Base-by-base conservation (phyloP, 2,888 invertebrate genomes). In the Prostheceraeus crozeri region DNA sequence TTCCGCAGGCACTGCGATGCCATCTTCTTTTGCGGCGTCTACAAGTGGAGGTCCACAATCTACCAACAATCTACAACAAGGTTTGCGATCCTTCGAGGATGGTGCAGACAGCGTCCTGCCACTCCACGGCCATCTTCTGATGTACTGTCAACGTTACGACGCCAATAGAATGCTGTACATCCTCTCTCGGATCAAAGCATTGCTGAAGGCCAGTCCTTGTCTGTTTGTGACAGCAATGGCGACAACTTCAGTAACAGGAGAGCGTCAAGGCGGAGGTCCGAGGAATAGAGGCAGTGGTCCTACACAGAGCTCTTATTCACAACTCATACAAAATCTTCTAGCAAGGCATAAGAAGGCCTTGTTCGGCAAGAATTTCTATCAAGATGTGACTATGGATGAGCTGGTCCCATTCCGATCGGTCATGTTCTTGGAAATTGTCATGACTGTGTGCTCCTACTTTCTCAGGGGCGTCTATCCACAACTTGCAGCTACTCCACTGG, bases 271-370 rank as follows among this genome's bases (percentile, higher is more conserved):
- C n/a, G n/a, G n/a, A n/a, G 33, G 33, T 8, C n/a, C 86, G 6
- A 84, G 84, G 46, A 76, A 83, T 64, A 78, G 83, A 66, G 81
- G 79, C 25, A 63, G 68, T 19, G n/a, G n/a, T n/a, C n/a, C n/a
- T n/a, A n/a, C n/a, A n/a, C 59, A 66, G 14, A 67, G 72, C 14
- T 67, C 69, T 33, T 71, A 73, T 53, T 63, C 71, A n/a, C 67
- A 33, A n/a, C 10, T 33, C 10, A 74, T 85, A 14, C 76, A 84
- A 28, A 80, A 82, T 59, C 73, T 85, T 14, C 72, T 86, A 62
- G 83, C 84, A 0, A 79, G 87, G 35, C 89, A 89, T 73, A 80
- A 85, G 23, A 85, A 86, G 68, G 85, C 86, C 55, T 82, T 88
- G 30, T 82, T 86, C 59, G 89, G 81, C 4, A 77, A 78, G 64